Conservation (phyloP, 1,140 invertebrate genomes). For the Sesamia nonagrioides region DNA sequence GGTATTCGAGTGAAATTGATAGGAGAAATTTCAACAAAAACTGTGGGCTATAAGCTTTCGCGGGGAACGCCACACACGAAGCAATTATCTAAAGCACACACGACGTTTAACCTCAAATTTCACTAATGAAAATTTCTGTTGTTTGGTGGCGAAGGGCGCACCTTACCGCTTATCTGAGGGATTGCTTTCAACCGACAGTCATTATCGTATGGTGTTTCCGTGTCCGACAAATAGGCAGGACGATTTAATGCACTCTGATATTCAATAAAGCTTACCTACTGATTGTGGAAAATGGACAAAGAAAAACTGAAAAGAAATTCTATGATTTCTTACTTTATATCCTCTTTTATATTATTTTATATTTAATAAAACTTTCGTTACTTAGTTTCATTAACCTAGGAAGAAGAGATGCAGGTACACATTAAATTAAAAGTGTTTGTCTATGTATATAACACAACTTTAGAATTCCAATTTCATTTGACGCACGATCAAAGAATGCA, state of each 20-base stretch:
- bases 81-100: slow-evolving; percentile 80
- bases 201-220: slow-evolving; percentile 75
- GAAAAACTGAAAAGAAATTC: too few relatives aligned
- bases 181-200: slow-evolving; percentile 73
- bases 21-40: slow-evolving; percentile 70
- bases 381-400: too few relatives aligned
- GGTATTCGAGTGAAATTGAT: slow-evolving; percentile 55
- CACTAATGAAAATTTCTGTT: slow-evolving; percentile 84
- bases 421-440: background rate
- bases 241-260: slow-evolving; percentile 28
- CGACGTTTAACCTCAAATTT: slow-evolving; percentile 78
- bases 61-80: slow-evolving; percentile 65
- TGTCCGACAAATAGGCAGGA: slow-evolving; percentile 45
- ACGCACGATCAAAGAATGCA: background rate
- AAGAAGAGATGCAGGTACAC: background rate
- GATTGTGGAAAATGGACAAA: too few relatives aligned
- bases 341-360: too few relatives aligned
- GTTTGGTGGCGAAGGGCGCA: slow-evolving; percentile 67
- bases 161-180: slow-evolving; percentile 79
- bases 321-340: too few relatives aligned
- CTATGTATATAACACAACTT: background rate
- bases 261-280: background rate
- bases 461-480: slow-evolving; percentile 14
- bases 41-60: slow-evolving; percentile 64
- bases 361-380: too few relatives aligned